Percentiles rank a stretch among this genome's conserved stretches.
phyloP scores from a whole-genome alignment of 1,140 invertebrate genomes.

The Zaprionus ghesquierei region DNA sequence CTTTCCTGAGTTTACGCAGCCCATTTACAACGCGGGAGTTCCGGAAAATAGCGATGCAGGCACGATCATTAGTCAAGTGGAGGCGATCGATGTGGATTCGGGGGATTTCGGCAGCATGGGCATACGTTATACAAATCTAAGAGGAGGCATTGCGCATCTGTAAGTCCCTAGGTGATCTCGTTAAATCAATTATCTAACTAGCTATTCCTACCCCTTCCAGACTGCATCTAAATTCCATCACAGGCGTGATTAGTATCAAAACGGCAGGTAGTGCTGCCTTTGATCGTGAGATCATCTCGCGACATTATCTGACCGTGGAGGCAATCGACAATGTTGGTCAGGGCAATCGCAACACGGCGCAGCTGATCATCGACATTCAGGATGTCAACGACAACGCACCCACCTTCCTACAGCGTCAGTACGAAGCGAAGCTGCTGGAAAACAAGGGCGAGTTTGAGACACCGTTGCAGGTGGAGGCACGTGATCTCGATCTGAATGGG shows the following conservation, averaged over 20 bases:
- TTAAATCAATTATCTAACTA: background rate
- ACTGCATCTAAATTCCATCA: slow-evolving; percentile 90
- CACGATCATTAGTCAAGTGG: slow-evolving; percentile 91
- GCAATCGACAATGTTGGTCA: slow-evolving; percentile 93
- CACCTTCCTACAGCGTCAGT: slow-evolving; percentile 90
- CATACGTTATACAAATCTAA: slow-evolving; percentile 92
- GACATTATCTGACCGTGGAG: slow-evolving; percentile 95
- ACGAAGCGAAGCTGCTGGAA: slow-evolving; percentile 92
- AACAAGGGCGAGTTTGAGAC: slow-evolving; percentile 91
- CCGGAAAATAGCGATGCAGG: slow-evolving; percentile 93
- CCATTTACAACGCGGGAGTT: slow-evolving; percentile 90
- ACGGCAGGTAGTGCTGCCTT: slow-evolving; percentile 88
- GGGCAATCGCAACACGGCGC: slow-evolving; percentile 94
- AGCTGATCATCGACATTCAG: slow-evolving; percentile 92
- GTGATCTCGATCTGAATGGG: slow-evolving; percentile 93
- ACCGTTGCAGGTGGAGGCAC: slow-evolving; percentile 90
- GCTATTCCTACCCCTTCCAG: slow-evolving; percentile 83
- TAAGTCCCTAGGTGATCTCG: slow-evolving; percentile 84
- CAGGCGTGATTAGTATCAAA: slow-evolving; percentile 92
- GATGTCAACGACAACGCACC: slow-evolving; percentile 95
- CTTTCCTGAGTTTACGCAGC: slow-evolving; percentile 93
- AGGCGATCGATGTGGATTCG: slow-evolving; percentile 93
- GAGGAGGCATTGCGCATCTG: slow-evolving; percentile 90
- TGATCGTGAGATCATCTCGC: slow-evolving; percentile 92
- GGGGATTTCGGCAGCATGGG: slow-evolving; percentile 93